A percentile compares a stretch with the other conserved stretches of the same genome.
phyloP scores from a whole-genome alignment of 2,888 invertebrate species.

The Conus canariensis region DNA sequence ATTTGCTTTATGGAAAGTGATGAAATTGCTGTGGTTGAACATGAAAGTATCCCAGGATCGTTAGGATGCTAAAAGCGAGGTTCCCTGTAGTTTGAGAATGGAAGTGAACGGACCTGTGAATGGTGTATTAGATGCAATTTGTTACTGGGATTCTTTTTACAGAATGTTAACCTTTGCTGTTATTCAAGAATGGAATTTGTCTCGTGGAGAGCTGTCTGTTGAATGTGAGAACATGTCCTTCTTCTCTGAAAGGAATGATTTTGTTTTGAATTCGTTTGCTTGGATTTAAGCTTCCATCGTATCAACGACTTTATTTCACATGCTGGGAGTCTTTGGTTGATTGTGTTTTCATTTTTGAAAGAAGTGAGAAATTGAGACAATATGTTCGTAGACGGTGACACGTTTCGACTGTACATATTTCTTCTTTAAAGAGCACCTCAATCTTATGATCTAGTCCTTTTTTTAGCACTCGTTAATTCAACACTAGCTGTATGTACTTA shows the following conservation, averaged over 20 bases:
- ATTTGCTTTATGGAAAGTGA: too few relatives aligned
- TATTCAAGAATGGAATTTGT: too few relatives aligned
- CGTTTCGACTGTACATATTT: constrained; percentile 6
- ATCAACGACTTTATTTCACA: constrained; percentile 19
- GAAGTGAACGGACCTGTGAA: too few relatives aligned
- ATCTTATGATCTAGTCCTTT: not conserved
- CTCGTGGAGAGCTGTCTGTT: not conserved
- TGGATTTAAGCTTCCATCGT: not conserved
- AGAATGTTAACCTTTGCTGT: too few relatives aligned
- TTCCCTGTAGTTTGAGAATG: too few relatives aligned
- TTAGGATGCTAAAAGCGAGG: too few relatives aligned
- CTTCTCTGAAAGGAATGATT: not conserved
- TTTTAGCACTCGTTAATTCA: constrained; percentile 23
- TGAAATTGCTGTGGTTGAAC: too few relatives aligned
- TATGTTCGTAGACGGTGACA: not conserved
- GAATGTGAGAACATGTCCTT: not conserved
- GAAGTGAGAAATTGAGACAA: not conserved
- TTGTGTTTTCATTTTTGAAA: not conserved
- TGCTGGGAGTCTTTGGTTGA: constrained; percentile 2
- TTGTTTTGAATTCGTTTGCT: not conserved
- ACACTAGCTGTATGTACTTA: constrained; percentile 26
- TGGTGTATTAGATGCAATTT: too few relatives aligned
- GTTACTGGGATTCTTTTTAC: too few relatives aligned
- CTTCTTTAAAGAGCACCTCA: constrained; percentile 9
- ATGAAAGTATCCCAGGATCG: too few relatives aligned